These are phyloP conservation scores for Drosophila ezoana DNA, from an alignment of 2,888 invertebrate species.

Conservation along the genomic window DNA sequence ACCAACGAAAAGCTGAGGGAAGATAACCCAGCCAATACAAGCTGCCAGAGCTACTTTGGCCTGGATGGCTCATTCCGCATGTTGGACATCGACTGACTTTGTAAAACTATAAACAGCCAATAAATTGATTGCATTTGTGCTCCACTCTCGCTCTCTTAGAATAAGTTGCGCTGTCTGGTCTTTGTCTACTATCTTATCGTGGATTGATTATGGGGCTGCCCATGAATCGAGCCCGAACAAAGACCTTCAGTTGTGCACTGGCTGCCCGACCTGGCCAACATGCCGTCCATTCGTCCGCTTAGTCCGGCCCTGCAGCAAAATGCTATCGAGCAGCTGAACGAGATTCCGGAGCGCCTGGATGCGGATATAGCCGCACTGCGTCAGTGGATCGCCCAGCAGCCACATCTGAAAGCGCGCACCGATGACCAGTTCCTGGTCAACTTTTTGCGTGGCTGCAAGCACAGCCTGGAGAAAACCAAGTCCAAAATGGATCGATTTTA, in stretches of 20 bases:
- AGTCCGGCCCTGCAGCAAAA: conserved; percentile 68
- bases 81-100: conserved; percentile 48
- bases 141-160: background rate
- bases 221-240: conserved; percentile 1
- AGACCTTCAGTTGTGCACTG: conserved; percentile 20
- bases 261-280: conserved; percentile 28
- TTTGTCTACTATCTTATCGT: conserved; percentile 39
- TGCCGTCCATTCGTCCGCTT: conserved; percentile 60
- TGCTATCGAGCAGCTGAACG: conserved; percentile 85
- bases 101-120: conserved; percentile 16
- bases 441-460: conserved; percentile 89
- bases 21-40: conserved; percentile 2
- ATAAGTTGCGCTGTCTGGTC: background rate
- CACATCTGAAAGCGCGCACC: conserved; percentile 83
- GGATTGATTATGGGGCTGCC: background rate
- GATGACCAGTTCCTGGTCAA: conserved; percentile 87
- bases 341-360: conserved; percentile 82
- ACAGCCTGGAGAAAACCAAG: conserved; percentile 87
- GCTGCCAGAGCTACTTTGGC: conserved; percentile 39
- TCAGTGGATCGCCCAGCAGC: conserved; percentile 86
- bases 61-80: conserved; percentile 50
- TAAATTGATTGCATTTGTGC: conserved; percentile 17
- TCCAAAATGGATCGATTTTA: conserved; percentile 88
- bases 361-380: conserved; percentile 84
- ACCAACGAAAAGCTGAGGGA: conserved; percentile 78